These are phyloP conservation scores for Agelaius phoeniceus DNA, from an alignment of 2,113 vertebrate genomes.

Conservation along the genomic window DNA sequence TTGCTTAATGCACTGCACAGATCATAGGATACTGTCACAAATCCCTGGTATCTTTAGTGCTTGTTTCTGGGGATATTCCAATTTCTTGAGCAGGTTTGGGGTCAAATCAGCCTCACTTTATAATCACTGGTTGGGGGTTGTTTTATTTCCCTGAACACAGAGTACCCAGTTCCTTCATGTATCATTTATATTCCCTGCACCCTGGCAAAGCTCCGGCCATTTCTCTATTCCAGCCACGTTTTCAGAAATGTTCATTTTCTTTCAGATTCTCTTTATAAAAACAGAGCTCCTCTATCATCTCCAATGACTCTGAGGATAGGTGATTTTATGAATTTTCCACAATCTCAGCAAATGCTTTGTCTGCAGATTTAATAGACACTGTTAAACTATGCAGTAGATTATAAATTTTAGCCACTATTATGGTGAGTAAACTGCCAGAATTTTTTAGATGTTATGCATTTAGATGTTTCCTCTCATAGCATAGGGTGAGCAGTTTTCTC, in stretches of 20 bases:
- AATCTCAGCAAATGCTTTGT: conserved; percentile 42
- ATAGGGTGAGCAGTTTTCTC: neutral
- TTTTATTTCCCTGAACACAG: conserved; percentile 51
- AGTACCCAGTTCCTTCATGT: conserved; percentile 26
- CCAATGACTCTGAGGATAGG: conserved; percentile 2
- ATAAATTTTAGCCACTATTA: conserved; percentile 23
- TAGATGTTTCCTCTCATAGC: neutral
- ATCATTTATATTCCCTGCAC: conserved; percentile 49
- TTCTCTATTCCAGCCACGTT: conserved; percentile 48
- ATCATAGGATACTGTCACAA: neutral
- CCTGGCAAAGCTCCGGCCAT: conserved; percentile 8
- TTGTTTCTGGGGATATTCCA: neutral
- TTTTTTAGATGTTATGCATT: neutral
- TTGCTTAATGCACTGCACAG: neutral
- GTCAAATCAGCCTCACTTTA: neutral
- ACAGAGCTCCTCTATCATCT: conserved; percentile 28
- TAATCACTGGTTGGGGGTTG: neutral
- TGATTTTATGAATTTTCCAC: conserved; percentile 39
- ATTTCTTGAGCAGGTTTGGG: neutral
- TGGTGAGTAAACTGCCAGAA: neutral
- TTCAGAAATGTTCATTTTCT: conserved; percentile 61
- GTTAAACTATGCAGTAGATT: neutral
- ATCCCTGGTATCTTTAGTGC: neutral
- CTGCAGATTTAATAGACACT: conserved; percentile 22
- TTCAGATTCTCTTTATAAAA: conserved; percentile 49